A percentile compares a stretch with the other conserved stretches of the same genome.
phyloP scores from a whole-genome alignment of 2,888 invertebrate species.

The Scaptomyza reducta region DNA sequence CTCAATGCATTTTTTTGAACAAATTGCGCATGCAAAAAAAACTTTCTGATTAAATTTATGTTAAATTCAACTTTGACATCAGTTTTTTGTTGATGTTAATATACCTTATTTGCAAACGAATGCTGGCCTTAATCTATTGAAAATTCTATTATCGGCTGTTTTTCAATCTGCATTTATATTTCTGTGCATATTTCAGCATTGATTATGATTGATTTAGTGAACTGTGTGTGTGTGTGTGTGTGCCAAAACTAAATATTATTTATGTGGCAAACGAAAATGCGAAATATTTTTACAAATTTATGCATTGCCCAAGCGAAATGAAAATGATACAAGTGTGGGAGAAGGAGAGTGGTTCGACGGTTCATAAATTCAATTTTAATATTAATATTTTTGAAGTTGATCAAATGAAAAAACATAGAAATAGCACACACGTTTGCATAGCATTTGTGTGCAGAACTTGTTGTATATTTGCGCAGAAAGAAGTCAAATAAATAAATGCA shows the following conservation, averaged over 20 bases:
- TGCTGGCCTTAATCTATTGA: conserved; percentile 21
- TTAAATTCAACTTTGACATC: not conserved
- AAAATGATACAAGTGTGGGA: conserved; percentile 66
- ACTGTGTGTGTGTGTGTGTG: conserved; percentile 10
- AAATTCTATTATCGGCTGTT: conserved; percentile 29
- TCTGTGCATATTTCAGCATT: conserved; percentile 42
- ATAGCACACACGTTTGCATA: conserved; percentile 11
- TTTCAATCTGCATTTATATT: conserved; percentile 4
- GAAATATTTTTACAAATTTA: conserved; percentile 4
- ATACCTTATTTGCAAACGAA: not conserved
- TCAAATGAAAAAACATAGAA: conserved; percentile 26
- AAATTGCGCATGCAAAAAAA: too few relatives aligned
- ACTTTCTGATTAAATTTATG: not conserved
- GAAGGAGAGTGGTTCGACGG: conserved; percentile 30
- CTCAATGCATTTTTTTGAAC: not conserved
- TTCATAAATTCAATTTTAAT: conserved; percentile 71
- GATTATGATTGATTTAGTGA: conserved; percentile 71
- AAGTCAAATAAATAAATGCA: conserved; percentile 80
- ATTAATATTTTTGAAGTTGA: conserved; percentile 64
- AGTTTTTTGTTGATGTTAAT: not conserved
- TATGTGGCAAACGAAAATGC: conserved; percentile 29
- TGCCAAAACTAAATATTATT: conserved; percentile 52
- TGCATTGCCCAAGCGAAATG: conserved; percentile 16
- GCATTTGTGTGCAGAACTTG: conserved; percentile 30
- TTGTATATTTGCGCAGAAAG: conserved; percentile 50